These are phyloP conservation scores for Margarornis squamiger DNA, from an alignment of 2,797 vertebrate genomes.

Conservation along the genomic window DNA sequence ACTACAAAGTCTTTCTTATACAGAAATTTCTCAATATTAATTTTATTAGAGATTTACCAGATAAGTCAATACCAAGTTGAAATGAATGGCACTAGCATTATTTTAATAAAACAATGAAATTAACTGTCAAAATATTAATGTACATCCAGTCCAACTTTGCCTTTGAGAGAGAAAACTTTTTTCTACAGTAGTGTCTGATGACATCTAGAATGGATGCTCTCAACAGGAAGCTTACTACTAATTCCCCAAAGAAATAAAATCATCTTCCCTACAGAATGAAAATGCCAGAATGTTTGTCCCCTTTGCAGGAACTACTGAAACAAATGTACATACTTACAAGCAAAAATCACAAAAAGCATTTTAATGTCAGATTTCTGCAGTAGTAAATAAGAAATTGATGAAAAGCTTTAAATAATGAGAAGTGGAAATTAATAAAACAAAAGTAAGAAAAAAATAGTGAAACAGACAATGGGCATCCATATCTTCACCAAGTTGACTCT, in stretches of 20 bases:
- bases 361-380: neutral
- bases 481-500: neutral
- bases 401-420: neutral
- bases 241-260: neutral
- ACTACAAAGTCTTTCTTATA: slow-evolving; percentile 54
- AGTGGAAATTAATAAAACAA: neutral
- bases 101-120: slow-evolving; percentile 60
- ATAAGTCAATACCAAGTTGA: slow-evolving; percentile 45
- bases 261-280: neutral
- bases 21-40: slow-evolving; percentile 60
- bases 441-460: neutral
- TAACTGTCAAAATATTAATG: slow-evolving; percentile 37
- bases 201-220: neutral
- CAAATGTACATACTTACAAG: neutral
- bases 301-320: neutral
- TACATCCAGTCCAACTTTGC: neutral
- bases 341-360: neutral
- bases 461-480: neutral
- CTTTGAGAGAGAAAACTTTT: neutral
- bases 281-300: neutral
- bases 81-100: slow-evolving; percentile 34
- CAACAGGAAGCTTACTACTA: neutral
- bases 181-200: neutral
- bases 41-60: slow-evolving; percentile 51
- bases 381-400: slow-evolving; percentile 10